Base-by-base conservation (phyloP, 2,797 vertebrate species). In the Halcyon smyrnensis region DNA sequence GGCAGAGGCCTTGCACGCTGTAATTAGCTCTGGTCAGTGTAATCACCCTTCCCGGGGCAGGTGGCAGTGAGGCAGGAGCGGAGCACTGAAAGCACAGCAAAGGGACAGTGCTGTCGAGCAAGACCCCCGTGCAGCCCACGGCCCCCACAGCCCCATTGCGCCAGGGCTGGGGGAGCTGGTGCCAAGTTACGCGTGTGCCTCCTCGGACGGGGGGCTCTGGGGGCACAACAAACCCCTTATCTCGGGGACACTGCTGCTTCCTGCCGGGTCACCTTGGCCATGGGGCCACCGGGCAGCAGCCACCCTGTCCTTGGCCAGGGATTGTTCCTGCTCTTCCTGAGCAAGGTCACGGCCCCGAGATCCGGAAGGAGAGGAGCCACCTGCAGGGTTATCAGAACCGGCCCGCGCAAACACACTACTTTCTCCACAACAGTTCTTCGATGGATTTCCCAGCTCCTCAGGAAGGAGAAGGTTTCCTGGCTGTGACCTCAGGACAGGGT, bases 11-110 rank as follows among this genome's bases (percentile, higher is more conserved):
- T 97, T 96, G 91, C 92, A 76, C 83, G 91, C 97, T 96, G 96
- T 98, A 96, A 98, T 99, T 98, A 98, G 98, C 98, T 97, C 97
- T 97, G 96, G 96, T 97, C 97, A 97, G 93, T 95, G 91, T 96
- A 77, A 68, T 96, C 97, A 87, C 97, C 98, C 97, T 78, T 74
- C 68, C 95, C 41, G 0, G 18, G 36, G 3, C 5, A 12, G 32
- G 46, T 18, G 11, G 23, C 28, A n/a, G 53, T 0, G 5, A 68
- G 62, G n/a, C 57, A 20, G 80, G 43, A 68, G 70, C 82, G 2
- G 15, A 56, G 83, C 48, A 3, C 23, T 14, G 34, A 32, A 21
- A 27, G 51, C 74, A 3, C 51, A 11, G 65, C 1, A 0, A 37
- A 56, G 57, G 24, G 24, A 4, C 2, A 3, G 77, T 19, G 64